Conservation (phyloP, 2,113 vertebrate genomes). For the Panthera tigris region DNA sequence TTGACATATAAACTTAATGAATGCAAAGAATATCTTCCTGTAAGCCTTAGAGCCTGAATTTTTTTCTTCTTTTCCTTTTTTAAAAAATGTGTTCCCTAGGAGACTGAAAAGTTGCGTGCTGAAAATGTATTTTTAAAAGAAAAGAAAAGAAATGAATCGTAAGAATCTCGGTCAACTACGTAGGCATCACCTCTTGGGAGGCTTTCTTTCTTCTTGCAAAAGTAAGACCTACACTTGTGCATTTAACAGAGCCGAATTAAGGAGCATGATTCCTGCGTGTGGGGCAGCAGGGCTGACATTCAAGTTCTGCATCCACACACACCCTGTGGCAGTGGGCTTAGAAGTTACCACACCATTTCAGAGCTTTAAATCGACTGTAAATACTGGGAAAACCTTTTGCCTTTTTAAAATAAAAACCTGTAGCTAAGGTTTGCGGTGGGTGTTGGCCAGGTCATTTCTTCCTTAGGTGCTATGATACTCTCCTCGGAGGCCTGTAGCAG, state of each 20-base stretch:
- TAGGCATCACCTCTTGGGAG: not conserved
- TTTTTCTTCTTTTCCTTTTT: slow-evolving; percentile 24
- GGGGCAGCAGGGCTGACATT: not conserved
- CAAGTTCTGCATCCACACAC: not conserved
- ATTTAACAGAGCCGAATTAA: not conserved
- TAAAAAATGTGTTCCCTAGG: slow-evolving; percentile 81
- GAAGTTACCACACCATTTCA: not conserved
- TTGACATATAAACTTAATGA: not conserved
- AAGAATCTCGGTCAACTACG: slow-evolving; percentile 33
- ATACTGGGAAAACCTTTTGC: not conserved
- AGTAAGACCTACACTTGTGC: not conserved
- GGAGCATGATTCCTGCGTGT: rapidly evolving
- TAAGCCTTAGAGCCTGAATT: slow-evolving; percentile 17
- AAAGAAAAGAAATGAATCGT: slow-evolving; percentile 76
- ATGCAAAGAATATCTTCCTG: not conserved
- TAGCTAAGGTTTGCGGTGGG: not conserved
- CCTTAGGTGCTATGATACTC: not conserved
- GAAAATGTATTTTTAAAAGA: slow-evolving; percentile 87
- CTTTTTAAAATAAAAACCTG: slow-evolving; percentile 26
- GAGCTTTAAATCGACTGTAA: not conserved
- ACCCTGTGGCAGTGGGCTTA: not conserved
- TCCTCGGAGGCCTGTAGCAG: not conserved
- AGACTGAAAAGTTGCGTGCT: slow-evolving; percentile 88
- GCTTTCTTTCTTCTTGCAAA: not conserved
- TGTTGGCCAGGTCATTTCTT: not conserved